Conservation (phyloP, 1,140 invertebrate species). For the Eueides isabella region DNA sequence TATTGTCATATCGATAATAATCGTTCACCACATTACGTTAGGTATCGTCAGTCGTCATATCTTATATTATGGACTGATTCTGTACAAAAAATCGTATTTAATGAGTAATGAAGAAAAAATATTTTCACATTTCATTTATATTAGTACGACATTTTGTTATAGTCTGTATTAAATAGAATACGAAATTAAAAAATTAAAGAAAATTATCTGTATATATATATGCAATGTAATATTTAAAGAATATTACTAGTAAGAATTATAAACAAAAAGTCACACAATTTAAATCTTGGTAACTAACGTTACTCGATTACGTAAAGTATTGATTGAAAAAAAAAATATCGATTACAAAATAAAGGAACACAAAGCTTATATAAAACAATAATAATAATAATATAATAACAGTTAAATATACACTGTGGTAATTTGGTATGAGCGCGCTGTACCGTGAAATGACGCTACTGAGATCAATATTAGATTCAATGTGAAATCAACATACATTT, state of each 20-base stretch:
- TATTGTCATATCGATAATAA: background rate
- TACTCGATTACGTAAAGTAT: slow-evolving; percentile 17
- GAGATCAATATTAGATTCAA: slow-evolving; percentile 68
- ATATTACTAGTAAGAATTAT: background rate
- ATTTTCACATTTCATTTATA: background rate
- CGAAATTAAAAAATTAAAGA: background rate
- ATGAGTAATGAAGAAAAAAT: background rate
- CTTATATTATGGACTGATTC: background rate
- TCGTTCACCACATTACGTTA: background rate
- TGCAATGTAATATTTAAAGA: background rate
- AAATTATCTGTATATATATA: background rate
- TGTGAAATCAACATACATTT: slow-evolving; percentile 25
- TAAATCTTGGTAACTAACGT: slow-evolving; percentile 26
- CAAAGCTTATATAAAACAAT: slow-evolving; percentile 64
- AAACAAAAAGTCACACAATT: background rate
- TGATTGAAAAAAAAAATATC: slow-evolving; percentile 45
- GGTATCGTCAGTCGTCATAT: background rate
- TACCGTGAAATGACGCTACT: slow-evolving; percentile 55
- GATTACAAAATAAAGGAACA: slow-evolving; percentile 76
- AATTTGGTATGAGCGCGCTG: slow-evolving; percentile 72
- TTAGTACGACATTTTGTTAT: background rate
- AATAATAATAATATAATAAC: slow-evolving; percentile 41
- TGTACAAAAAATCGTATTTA: background rate
- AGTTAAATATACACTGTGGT: slow-evolving; percentile 71
- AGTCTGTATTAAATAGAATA: background rate